phyloP scores from a whole-genome alignment of 1,140 invertebrate species.

The Drosophila melanogaster region Release_6_plus_ISO1_MT NT_033779.5:20601001-20601500 shows the following conservation, averaged over 20 bases:
- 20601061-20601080: neutral
- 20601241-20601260: slow-evolving; percentile 58
- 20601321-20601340: slow-evolving; percentile 68
- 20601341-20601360: slow-evolving; percentile 81
- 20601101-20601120: neutral
- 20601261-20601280: slow-evolving; percentile 74
- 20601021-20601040: neutral
- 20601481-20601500: slow-evolving; percentile 56
- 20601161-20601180: neutral
- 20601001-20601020: neutral
- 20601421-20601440: slow-evolving; percentile 78
- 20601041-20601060: too few species aligned
- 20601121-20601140: neutral
- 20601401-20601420: slow-evolving; percentile 66
- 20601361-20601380: slow-evolving; percentile 54
- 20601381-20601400: slow-evolving; percentile 15
- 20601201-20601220: slow-evolving; percentile 7
- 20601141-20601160: neutral
- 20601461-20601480: slow-evolving; percentile 13
- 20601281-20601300: slow-evolving; percentile 46
- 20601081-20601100: neutral
- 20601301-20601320: slow-evolving; percentile 14
- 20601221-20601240: slow-evolving; percentile 32
- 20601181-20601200: slow-evolving; percentile 23
- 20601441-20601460: slow-evolving; percentile 53